Percentiles rank a stretch among this genome's conserved stretches.
These are phyloP conservation scores for Protonemura montana DNA, from an alignment of 2,888 invertebrate species.

Conservation along the genomic window DNA sequence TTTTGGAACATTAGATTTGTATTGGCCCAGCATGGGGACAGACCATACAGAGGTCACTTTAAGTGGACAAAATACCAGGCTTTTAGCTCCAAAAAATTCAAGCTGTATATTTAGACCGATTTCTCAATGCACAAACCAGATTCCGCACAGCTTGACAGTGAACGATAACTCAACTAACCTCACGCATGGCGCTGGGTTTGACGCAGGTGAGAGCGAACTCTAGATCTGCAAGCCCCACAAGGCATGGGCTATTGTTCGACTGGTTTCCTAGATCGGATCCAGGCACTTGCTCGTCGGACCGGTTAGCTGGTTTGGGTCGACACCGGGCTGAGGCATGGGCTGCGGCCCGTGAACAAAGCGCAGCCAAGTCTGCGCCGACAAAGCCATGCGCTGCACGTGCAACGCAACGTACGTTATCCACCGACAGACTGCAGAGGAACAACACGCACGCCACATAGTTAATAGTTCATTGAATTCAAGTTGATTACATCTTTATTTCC, in stretches of 20 bases:
- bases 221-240: conserved; percentile 64
- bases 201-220: conserved; percentile 71
- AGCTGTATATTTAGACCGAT: neutral
- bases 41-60: no score
- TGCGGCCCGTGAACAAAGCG: conserved; percentile 77
- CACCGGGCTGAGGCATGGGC: conserved; percentile 63
- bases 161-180: conserved; percentile 62
- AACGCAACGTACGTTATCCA: conserved; percentile 58
- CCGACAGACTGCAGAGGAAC: conserved; percentile 17
- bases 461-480: no score
- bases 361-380: conserved; percentile 87
- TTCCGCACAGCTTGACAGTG: no score
- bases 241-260: neutral
- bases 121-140: neutral
- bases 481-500: no score
- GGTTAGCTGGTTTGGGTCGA: no score
- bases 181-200: conserved; percentile 90
- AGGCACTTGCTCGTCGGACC: no score
- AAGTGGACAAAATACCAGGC: no score
- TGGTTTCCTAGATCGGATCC: no score
- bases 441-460: no score
- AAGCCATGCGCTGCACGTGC: conserved; percentile 84
- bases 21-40: no score
- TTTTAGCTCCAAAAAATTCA: no score
- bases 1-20: no score